phyloP scores from a whole-genome alignment of 2,797 vertebrate species.

The Parauchenoglanis ngamensis region DNA sequence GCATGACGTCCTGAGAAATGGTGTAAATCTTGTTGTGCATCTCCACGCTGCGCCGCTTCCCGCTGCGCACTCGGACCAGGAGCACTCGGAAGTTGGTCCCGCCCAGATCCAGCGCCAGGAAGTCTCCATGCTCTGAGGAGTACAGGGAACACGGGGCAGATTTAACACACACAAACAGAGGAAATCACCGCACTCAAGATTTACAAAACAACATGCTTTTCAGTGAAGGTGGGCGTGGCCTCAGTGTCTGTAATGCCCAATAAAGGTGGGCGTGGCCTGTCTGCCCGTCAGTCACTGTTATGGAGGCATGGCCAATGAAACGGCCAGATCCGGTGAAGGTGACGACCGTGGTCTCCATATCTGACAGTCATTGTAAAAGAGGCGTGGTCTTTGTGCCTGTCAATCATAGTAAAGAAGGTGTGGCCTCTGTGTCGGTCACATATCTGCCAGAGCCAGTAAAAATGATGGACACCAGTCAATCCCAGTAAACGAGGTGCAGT shows the following conservation, averaged over 20 bases:
- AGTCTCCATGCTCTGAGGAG: conserved; percentile 87
- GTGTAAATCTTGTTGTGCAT: conserved; percentile 98
- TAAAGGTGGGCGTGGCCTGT: neutral
- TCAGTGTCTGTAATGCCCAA: neutral
- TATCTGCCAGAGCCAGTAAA: neutral
- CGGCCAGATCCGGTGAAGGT: neutral
- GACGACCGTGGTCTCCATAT: neutral
- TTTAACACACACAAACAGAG: neutral
- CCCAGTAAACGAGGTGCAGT: neutral
- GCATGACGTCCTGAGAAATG: conserved; percentile 89
- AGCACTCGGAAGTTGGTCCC: conserved; percentile 95
- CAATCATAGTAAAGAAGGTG: neutral
- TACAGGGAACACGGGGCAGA: neutral
- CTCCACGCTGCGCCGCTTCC: conserved; percentile 81
- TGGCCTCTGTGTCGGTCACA: neutral
- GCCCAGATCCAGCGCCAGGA: conserved; percentile 91
- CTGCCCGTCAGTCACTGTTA: neutral
- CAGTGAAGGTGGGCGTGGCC: neutral
- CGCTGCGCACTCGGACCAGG: conserved; percentile 83
- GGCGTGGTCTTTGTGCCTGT: neutral
- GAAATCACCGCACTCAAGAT: neutral
- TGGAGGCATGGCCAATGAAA: neutral
- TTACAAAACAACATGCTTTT: neutral
- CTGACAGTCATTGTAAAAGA: neutral
- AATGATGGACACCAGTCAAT: neutral